Conservation (phyloP, 2,797 vertebrate genomes). For the Garrulus glandarius region DNA sequence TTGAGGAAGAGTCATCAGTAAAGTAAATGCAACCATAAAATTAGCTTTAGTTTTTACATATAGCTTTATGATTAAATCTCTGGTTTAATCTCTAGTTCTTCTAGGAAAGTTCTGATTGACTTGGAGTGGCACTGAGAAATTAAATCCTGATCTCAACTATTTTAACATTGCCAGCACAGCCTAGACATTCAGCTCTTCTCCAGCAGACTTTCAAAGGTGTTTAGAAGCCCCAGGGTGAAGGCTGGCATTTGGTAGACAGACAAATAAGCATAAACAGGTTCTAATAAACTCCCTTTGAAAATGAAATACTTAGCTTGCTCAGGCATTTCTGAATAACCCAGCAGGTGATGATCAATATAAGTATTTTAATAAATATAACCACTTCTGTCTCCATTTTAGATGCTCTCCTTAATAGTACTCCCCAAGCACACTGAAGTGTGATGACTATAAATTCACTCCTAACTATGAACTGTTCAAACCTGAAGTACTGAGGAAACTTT, state of each 20-base stretch:
- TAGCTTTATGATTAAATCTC: neutral
- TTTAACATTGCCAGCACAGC: neutral
- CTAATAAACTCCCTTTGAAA: neutral
- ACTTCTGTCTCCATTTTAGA: neutral
- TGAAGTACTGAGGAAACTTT: neutral
- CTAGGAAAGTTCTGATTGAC: neutral
- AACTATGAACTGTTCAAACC: neutral
- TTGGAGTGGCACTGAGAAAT: neutral
- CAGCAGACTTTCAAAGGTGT: neutral
- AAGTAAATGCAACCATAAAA: neutral
- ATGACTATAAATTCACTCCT: neutral
- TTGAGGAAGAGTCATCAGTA: neutral
- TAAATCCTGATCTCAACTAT: neutral
- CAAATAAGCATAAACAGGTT: neutral
- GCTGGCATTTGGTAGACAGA: neutral
- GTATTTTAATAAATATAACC: neutral
- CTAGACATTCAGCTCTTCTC: neutral
- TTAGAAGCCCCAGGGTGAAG: neutral
- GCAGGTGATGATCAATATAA: neutral
- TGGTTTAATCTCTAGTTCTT: neutral
- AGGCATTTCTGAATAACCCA: neutral
- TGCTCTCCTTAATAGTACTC: neutral
- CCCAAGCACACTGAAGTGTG: neutral
- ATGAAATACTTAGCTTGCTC: neutral
- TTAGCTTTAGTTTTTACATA: neutral